These are phyloP conservation scores for Metallyticus violacea DNA, from an alignment of 2,888 invertebrate species.

Conservation along the genomic window DNA sequence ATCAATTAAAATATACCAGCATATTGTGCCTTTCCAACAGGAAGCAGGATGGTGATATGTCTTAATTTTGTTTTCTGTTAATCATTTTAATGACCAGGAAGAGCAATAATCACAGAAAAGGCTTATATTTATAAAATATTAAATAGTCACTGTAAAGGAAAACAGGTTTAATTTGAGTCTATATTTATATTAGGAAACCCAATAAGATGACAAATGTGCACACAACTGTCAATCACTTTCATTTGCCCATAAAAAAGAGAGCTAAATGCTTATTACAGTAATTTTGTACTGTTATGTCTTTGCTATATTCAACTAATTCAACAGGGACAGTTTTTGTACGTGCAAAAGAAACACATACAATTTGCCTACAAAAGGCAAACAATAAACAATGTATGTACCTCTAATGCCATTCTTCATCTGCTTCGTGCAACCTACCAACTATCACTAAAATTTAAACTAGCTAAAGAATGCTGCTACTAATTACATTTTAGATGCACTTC, in stretches of 20 bases:
- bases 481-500: background rate
- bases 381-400: background rate
- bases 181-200: background rate
- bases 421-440: background rate
- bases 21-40: background rate
- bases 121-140: background rate
- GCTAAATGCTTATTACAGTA: background rate
- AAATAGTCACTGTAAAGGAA: background rate
- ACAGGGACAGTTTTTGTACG: background rate
- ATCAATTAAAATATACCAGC: background rate
- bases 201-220: background rate
- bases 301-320: background rate
- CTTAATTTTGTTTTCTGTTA: background rate
- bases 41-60: background rate
- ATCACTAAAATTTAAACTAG: background rate
- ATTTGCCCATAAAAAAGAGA: background rate
- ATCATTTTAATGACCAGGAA: background rate
- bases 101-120: background rate
- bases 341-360: background rate
- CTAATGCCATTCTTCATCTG: background rate
- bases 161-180: background rate
- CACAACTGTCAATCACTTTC: background rate
- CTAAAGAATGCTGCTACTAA: background rate
- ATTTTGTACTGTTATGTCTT: background rate
- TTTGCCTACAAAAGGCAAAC: background rate